A percentile compares a stretch with the other conserved stretches of the same genome.
These are phyloP conservation scores for Philotrypesis tridentata DNA, from an alignment of 1,140 invertebrate genomes.

Conservation along the genomic window DNA sequence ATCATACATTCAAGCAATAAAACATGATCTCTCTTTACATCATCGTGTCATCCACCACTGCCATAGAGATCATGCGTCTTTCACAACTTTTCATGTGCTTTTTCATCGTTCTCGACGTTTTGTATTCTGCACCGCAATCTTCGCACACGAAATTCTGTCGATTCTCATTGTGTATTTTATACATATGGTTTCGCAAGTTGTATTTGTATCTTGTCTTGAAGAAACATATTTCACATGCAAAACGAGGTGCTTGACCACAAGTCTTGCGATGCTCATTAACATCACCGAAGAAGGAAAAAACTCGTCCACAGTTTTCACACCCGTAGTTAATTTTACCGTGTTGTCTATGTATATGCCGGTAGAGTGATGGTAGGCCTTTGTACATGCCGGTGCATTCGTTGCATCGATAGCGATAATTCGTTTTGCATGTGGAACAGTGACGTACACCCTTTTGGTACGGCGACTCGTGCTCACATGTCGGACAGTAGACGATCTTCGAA, in stretches of 20 bases:
- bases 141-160: background rate
- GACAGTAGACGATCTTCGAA: conserved; percentile 4
- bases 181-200: conserved; percentile 7
- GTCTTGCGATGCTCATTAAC: background rate
- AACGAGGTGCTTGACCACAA: conserved; percentile 20
- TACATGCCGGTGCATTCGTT: background rate
- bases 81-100: background rate
- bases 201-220: conserved; percentile 30
- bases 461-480: background rate
- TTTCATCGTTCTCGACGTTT: background rate
- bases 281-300: conserved; percentile 13
- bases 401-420: background rate
- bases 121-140: conserved; percentile 1
- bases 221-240: background rate
- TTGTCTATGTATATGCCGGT: conserved; percentile 1
- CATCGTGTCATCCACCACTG: no score
- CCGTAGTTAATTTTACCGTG: background rate
- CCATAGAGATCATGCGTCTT: background rate
- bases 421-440: background rate
- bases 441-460: background rate
- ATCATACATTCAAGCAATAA: no score
- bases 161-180: conserved; percentile 29
- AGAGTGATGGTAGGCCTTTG: background rate
- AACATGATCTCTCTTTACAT: no score
- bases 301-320: background rate